phyloP scores from a whole-genome alignment of 2,113 vertebrate genomes.

The Trogon surrucura region DNA sequence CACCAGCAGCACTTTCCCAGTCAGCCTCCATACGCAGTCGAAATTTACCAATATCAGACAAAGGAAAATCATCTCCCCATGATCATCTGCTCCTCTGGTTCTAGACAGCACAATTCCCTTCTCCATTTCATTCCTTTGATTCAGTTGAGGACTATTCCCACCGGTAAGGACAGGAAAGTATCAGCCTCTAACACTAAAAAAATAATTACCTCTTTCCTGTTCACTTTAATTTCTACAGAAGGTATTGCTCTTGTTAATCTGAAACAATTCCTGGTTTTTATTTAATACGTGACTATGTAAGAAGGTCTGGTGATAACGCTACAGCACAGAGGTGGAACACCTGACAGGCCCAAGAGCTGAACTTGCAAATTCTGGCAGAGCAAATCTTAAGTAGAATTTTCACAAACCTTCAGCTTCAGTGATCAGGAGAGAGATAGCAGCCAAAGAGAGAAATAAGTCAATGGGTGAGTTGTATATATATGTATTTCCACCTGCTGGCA shows the following conservation, averaged over 20 bases:
- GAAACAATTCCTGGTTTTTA: neutral
- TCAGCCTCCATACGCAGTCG: neutral
- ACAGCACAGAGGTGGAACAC: neutral
- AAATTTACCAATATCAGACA: neutral
- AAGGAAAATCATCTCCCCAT: neutral
- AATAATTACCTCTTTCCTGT: neutral
- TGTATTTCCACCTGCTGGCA: constrained; percentile 52
- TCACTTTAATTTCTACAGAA: neutral
- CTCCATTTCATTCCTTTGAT: neutral
- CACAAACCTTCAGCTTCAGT: neutral
- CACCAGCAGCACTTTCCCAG: neutral
- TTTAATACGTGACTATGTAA: neutral
- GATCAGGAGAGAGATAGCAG: neutral
- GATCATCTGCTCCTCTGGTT: neutral
- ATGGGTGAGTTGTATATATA: neutral
- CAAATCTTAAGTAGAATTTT: neutral
- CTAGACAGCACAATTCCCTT: neutral
- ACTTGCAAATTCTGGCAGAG: neutral
- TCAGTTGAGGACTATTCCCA: neutral
- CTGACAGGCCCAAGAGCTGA: neutral
- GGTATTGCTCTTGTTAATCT: neutral
- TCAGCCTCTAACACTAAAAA: neutral
- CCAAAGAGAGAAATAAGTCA: neutral
- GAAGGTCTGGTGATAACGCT: neutral
- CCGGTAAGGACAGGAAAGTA: neutral